Evolutionary conservation across 2,797 vertebrate genomes (phyloP), one percentile per base, ranked within the genome.

Genomic region (Uromys caudimaculatus): DNA sequence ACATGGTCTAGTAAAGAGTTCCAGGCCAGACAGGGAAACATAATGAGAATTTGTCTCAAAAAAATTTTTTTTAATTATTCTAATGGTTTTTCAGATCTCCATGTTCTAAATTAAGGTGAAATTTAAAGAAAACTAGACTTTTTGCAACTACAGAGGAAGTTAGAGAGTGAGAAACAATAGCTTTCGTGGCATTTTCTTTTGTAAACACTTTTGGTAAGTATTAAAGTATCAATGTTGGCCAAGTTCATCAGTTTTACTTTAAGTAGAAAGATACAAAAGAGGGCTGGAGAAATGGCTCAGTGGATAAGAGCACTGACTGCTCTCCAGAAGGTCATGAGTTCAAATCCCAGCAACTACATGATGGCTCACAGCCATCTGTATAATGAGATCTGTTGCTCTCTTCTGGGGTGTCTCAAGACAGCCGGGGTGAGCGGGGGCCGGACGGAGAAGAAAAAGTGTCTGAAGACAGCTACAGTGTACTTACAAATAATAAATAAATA

Each of bases 241-340:
- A 38, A 81, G 27, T 44, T 85, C 58, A 73, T 86, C 82, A 82
- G 71, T 81, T 84, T 89, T 91, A 60, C 47, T 91, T 91, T 87
- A 52, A 96, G 86, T 84, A 91, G 3, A 77, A 95, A 93, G 83
- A 23, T 13, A 77, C 38, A 84, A 91, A 91, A 92, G 35, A 75
- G 64, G n/a, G n/a, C n/a, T n/a, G n/a, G n/a, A n/a, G n/a, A n/a
- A n/a, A n/a, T n/a, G n/a, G n/a, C n/a, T n/a, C n/a, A n/a, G n/a
- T n/a, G n/a, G n/a, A n/a, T n/a, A n/a, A n/a, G n/a, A n/a, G n/a
- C n/a, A n/a, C n/a, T n/a, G n/a, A n/a, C n/a, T n/a, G n/a, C n/a
- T n/a, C n/a, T n/a, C n/a, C n/a, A n/a, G n/a, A n/a, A n/a, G n/a
- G n/a, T n/a, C n/a, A n/a, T n/a, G n/a, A n/a, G n/a, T n/a, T n/a